Evolutionary conservation across 1,140 invertebrate species (phyloP), one percentile per base, ranked within the genome.

Genomic region (Lutraria rhynchaena): DNA sequence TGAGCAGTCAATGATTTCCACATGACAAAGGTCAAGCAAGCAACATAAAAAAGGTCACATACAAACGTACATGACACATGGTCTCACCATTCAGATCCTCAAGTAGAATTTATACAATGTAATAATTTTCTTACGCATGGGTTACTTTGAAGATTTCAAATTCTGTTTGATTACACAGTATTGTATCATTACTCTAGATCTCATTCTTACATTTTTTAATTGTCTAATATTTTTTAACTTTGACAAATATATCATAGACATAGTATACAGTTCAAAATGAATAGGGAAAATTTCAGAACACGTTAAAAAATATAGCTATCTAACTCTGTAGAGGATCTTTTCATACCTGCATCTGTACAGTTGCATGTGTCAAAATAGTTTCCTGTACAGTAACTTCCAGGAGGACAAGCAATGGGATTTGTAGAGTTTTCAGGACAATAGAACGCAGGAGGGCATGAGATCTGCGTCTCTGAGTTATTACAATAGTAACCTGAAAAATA

Each of bases 371-470:
- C 89, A 77, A 88, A 90, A 74, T 88, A 87, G 69, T 81, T 63
- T 86, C 82, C 51, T 78, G 53, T 51, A 84, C 90, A 91, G 82
- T 91, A 92, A 75, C 90, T 89, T n/a, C 91, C 91, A 15, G 77
- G 61, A n/a, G 91, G 91, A 82, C 91, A 92, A 17, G 70, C 76
- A 22, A 83, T 85, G 9, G 90, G 90, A 44, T 82, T 86, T n/a
- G 88, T 85, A 37, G 90, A 89, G 19, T 75, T 84, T 51, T 87
- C 83, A 33, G 91, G 91, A 61, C 91, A 92, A 67, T 90, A 92
- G 82, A 86, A 90, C 0, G 90, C 91, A 24, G 87, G 87, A 51
- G 90, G 89, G 75, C 91, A 92, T 0, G 89, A 88, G 19, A 86
- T 82, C 65, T 90, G 86, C 3, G 84, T 83, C 86, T 87, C 87